Percentiles rank a stretch among this genome's conserved stretches.
Evolutionary conservation across 2,888 invertebrate species (phyloP).

Genomic region (Epinotia brunnichana): DNA sequence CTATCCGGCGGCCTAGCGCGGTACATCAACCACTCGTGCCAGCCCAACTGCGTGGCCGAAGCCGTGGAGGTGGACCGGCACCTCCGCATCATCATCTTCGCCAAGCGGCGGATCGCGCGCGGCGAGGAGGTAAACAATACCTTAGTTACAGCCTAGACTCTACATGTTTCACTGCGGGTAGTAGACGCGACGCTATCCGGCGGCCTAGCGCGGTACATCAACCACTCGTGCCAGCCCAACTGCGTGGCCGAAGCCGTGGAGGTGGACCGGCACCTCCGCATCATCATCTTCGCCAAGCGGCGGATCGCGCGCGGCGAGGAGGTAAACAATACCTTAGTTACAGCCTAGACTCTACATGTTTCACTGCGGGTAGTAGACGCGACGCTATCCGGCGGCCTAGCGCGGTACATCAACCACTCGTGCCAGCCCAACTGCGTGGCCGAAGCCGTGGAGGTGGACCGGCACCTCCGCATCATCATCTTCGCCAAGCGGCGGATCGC

Average conservation of each 20-base stretch:
- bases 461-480: slow-evolving; percentile 98
- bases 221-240: slow-evolving; percentile 99
- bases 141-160: too few species aligned
- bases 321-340: slow-evolving; percentile 80
- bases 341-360: too few species aligned
- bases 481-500: slow-evolving; percentile 98
- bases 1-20: slow-evolving; percentile 97
- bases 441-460: slow-evolving; percentile 98
- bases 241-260: slow-evolving; percentile 99
- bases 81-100: slow-evolving; percentile 98
- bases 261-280: slow-evolving; percentile 97
- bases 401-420: slow-evolving; percentile 99
- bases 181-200: slow-evolving; percentile 99
- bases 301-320: slow-evolving; percentile 98
- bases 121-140: slow-evolving; percentile 95
- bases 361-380: too few species aligned
- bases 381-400: slow-evolving; percentile 97
- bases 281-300: slow-evolving; percentile 98
- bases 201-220: slow-evolving; percentile 98
- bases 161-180: too few species aligned
- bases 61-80: slow-evolving; percentile 98
- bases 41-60: slow-evolving; percentile 99
- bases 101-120: slow-evolving; percentile 96
- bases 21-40: slow-evolving; percentile 99
- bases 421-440: slow-evolving; percentile 99